Base-by-base conservation (phyloP, 1,140 invertebrate genomes). In the Lasioglossum albipes region DNA sequence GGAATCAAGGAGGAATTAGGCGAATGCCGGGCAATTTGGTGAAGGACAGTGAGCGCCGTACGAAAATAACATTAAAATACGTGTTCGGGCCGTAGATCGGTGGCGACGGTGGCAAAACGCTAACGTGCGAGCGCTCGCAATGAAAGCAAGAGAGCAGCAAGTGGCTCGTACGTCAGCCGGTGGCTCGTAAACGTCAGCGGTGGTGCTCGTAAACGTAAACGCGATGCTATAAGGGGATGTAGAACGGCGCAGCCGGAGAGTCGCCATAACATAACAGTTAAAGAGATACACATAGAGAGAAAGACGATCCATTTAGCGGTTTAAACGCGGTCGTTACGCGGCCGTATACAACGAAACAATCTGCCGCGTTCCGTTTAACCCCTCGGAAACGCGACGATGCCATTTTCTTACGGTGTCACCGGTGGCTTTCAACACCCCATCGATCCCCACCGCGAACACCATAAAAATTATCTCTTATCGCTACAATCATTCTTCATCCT, bases 121-220 rank as follows among this genome's bases (percentile, higher is more conserved):
- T 83, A 86, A 88, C 81, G 79, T 79, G 83, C 72, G 85, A 83
- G 80, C 71, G 79, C 81, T 71, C 75, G 85, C 75, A 84, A 86
- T 81, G 79, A 76, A 81, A 81, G 86, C 85, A 88, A 85, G 77
- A 83, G 89, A 89, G 92, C 92, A 93, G 92, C 93, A 93, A 93
- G 92, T 93, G 93, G 92, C 92, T 93, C 93, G 93, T 93, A 93
- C 92, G 93, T 93, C 93, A 93, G 92, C 92, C 93, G 92, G 93
- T 93, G 93, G 93, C 92, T 93, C 93, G 93, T 93, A 93, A 93
- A 93, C 93, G 93, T 93, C 93, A 93, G 92, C 92, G 88, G 89
- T 92, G 90, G 90, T 92, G 92, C 93, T 93, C 92, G 93, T 93
- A 93, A 93, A 93, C 93, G 93, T 93, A 93, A 93, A 93, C 92